phyloP scores from a whole-genome alignment of 2,888 invertebrate genomes.

The Pyrrhosoma nymphula region DNA sequence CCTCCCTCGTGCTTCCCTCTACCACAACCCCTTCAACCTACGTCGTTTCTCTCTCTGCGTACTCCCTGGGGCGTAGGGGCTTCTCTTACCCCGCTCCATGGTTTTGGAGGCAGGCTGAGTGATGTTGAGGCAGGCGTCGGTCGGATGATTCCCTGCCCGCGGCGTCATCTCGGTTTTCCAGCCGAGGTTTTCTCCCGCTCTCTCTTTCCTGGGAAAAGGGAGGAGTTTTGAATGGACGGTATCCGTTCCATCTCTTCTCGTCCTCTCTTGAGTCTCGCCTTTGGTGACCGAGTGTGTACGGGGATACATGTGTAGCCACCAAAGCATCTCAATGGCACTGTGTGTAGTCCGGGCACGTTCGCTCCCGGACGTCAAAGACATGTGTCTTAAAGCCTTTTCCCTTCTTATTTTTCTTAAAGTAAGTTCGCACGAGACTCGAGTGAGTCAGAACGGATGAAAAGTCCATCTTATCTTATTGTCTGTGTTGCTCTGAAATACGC shows the following conservation, averaged over 20 bases:
- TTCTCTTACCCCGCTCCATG: background rate
- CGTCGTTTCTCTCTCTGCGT: background rate
- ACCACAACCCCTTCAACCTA: background rate
- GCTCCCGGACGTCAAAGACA: background rate
- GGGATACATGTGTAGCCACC: background rate
- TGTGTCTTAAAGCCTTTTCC: background rate
- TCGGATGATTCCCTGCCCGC: conserved; percentile 24
- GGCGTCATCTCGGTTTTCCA: conserved; percentile 1
- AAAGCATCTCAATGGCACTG: background rate
- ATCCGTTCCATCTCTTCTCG: background rate
- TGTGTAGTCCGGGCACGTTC: background rate
- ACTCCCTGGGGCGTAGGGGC: background rate
- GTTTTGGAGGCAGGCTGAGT: background rate
- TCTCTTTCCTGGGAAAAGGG: too few relatives aligned
- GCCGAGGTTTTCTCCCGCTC: background rate
- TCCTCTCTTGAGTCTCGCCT: background rate
- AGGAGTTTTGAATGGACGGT: conserved; percentile 10
- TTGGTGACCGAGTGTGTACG: background rate
- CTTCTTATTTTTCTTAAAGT: background rate
- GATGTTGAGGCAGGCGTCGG: background rate
- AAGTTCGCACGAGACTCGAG: too few relatives aligned
- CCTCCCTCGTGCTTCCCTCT: background rate
- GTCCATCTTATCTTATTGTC: too few relatives aligned
- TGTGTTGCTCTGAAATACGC: too few relatives aligned
- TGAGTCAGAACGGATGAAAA: too few relatives aligned